Evolutionary conservation across 2,888 invertebrate species (phyloP), one percentile per base, ranked within the genome.

Genomic region (Scrobipalpa atriplicella): DNA sequence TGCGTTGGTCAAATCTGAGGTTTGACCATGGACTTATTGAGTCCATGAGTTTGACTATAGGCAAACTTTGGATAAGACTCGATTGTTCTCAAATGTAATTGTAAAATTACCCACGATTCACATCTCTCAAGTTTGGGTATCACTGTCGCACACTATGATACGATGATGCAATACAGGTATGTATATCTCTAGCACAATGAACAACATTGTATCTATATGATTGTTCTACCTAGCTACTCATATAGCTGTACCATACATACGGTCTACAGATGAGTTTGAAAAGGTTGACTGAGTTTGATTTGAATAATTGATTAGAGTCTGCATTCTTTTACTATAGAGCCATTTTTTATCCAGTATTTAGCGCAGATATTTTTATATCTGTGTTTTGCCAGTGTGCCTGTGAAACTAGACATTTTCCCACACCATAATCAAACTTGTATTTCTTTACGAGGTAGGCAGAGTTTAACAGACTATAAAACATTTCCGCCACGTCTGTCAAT

Each of bases 161-260:
- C 58, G 36, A 58, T 58, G 58, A 58, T 58, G 58, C 29, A 58
- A 58, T 58, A n/a, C 58, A 38, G 58, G 16, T 38, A 36, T 5
- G 29, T 21, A 29, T 58, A 58, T 58, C 38, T 58, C 38, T 56
- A 36, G n/a, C 38, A 58, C 58, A 58, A 58, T 58, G 58, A 58
- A 58, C 36, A 38, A 58, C 58, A 58, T 36, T 58, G 58, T 58
- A 38, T 52, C 7, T 19, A 7, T 58, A 38, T 58, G 38, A 38
- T 58, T 58, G 38, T 36, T 58, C 36, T 58, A 2, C 6, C 8
- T 38, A 58, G 9, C 58, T 58, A 56, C 11, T 29, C 11, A 16
- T 56, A 56, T 21, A 29, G 56, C 6, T 54, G 18, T 52, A 54
- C 11, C 7, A 36, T 18, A n/a, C n/a, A 29, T n/a, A 29, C 13